A percentile compares a stretch with the other conserved stretches of the same genome.
Conservation (phyloP, 2,113 vertebrate genomes). For the Cheilinus undulatus region DNA sequence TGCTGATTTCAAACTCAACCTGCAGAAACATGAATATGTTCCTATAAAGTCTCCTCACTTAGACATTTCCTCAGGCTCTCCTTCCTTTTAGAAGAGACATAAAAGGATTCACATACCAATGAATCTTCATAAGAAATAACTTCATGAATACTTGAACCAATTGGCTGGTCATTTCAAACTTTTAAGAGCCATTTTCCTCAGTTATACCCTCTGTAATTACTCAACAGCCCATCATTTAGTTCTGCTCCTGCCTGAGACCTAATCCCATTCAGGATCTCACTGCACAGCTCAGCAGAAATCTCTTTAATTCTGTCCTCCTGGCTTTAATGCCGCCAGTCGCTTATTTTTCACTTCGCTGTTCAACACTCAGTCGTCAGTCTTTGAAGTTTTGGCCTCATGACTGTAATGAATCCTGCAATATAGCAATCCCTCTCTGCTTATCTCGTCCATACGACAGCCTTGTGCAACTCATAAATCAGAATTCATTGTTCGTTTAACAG, state of each 20-base stretch:
- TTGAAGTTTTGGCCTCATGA: background rate
- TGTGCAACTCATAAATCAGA: conserved; percentile 53
- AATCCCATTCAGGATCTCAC: conserved; percentile 13
- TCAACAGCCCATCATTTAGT: conserved; percentile 15
- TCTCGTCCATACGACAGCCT: conserved; percentile 34
- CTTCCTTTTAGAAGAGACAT: background rate
- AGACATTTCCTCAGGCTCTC: background rate
- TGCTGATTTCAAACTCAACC: background rate
- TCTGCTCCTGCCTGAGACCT: conserved; percentile 11
- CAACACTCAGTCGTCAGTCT: conserved; percentile 5
- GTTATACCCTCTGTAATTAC: background rate
- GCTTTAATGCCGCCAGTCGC: background rate
- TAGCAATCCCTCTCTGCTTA: conserved; percentile 19
- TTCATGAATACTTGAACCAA: background rate
- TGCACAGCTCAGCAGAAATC: conserved; percentile 31
- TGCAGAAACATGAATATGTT: background rate
- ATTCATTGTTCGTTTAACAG: conserved; percentile 26
- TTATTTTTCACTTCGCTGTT: conserved; percentile 31
- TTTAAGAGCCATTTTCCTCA: background rate
- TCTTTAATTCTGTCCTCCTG: conserved; percentile 30
- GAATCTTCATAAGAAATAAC: background rate
- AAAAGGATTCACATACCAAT: background rate
- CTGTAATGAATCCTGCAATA: conserved; percentile 1
- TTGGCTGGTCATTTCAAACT: background rate
- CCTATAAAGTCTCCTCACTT: background rate